Base-by-base conservation (phyloP, 2,113 vertebrate species). In the Anarrhichthys ocellatus region DNA sequence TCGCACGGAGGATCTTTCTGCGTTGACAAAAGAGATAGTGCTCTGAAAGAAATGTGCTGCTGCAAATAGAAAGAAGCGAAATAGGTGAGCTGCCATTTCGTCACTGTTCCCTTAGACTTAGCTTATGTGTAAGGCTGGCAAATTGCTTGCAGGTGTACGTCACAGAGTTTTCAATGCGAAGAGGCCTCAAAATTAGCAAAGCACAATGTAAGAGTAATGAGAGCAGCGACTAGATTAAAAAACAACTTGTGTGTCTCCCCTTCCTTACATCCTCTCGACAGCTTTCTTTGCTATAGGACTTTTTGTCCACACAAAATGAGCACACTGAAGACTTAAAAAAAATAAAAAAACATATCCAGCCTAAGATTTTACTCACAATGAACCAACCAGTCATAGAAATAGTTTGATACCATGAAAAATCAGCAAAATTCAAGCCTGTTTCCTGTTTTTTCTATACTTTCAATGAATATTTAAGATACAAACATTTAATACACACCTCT, bases 91-190 rank as follows among this genome's bases (percentile, higher is more conserved):
- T 96, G 96, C 96, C 97, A 96, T 97, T 96, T 96, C 94, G 81
- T 95, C 95, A 96, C 96, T 95, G 96, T 96, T 97, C 96, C 95
- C 94, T 92, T 94, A 97, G 96, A 92, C 86, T 83, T 81, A 86
- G 85, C 71, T 59, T 79, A 96, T 96, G 96, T 95, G 80, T 88
- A 96, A 97, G 97, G 95, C 95, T 95, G 93, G 96, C 96, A 99
- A 99, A 99, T 99, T 99, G 98, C 97, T 98, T 97, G 97, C 98
- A 99, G 98, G 98, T 99, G 98, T 99, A 98, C 96, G 96, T 95
- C 96, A 94, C 94, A 93, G 95, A 94, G 95, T 96, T 97, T 96
- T 98, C 97, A 97, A 96, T 96, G 96, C 96, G 96, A 94, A 95
- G 95, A 95, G 95, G 95, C 94, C 96, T 96, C 95, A 95, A 96